Evolutionary conservation across 2,888 invertebrate species (phyloP).

Genomic region (Sepiola atlantica): DNA sequence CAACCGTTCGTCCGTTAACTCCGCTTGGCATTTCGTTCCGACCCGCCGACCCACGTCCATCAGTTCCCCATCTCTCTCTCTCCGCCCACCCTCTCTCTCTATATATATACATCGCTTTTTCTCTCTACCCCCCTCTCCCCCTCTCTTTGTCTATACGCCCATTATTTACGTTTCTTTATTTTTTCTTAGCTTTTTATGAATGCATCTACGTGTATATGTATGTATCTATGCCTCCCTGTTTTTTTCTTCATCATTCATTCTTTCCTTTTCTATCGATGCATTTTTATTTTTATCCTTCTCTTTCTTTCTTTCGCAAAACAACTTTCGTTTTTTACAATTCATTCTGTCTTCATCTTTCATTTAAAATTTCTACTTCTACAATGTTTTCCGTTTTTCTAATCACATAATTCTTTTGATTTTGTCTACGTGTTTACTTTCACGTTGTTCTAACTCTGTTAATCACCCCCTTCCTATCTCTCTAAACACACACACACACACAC

Average conservation of each 20-base stretch:
- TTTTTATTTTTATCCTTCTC: not conserved
- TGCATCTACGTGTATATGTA: too few species aligned
- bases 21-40: not conserved
- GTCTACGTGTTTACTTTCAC: too few species aligned
- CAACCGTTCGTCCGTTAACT: constrained; percentile 4
- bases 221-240: too few species aligned
- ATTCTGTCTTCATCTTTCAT: too few species aligned
- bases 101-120: not conserved
- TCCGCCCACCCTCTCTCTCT: not conserved
- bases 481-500: too few species aligned
- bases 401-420: not conserved
- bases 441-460: not conserved
- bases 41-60: not conserved
- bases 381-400: not conserved
- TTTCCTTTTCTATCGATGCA: too few species aligned
- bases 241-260: not conserved
- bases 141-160: too few species aligned
- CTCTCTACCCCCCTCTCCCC: not conserved
- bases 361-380: not conserved
- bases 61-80: not conserved
- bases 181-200: too few species aligned
- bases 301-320: not conserved
- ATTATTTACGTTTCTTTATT: too few species aligned
- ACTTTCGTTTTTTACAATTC: not conserved
- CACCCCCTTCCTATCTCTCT: too few species aligned